Evolutionary conservation across 2,888 invertebrate species (phyloP).

Genomic region (Heliothis peltigera): DNA sequence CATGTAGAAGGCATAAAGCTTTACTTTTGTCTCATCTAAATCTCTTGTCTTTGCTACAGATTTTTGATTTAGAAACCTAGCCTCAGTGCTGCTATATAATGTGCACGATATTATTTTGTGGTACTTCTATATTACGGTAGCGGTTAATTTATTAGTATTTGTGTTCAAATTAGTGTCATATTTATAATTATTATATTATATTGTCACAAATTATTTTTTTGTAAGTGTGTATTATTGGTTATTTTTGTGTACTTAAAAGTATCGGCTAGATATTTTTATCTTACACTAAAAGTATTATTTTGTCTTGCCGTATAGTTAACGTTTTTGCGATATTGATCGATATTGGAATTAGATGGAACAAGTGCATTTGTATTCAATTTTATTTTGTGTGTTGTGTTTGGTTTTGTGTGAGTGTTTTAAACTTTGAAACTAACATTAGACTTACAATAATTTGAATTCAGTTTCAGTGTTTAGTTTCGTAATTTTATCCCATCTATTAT

Average conservation of each 20-base stretch:
- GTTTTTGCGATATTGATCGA: slow-evolving; percentile 49
- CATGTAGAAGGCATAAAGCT: slow-evolving; percentile 26
- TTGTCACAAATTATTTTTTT: slow-evolving; percentile 80
- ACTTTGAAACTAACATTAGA: slow-evolving; percentile 37
- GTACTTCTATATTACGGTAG: slow-evolving; percentile 61
- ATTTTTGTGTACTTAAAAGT: slow-evolving; percentile 67
- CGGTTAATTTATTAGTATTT: slow-evolving; percentile 76
- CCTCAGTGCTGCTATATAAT: slow-evolving; percentile 60
- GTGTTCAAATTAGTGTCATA: slow-evolving; percentile 90
- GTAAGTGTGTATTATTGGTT: slow-evolving; percentile 59
- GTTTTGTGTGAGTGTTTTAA: slow-evolving; percentile 47
- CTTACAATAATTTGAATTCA: slow-evolving; percentile 31
- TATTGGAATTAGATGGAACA: slow-evolving; percentile 53
- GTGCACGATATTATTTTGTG: slow-evolving; percentile 60
- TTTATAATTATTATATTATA: slow-evolving; percentile 76
- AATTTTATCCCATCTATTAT: slow-evolving; percentile 51
- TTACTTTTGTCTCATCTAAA: slow-evolving; percentile 12
- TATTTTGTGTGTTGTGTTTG: slow-evolving; percentile 48
- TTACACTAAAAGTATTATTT: slow-evolving; percentile 75
- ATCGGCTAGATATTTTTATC: slow-evolving; percentile 70
- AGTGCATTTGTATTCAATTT: slow-evolving; percentile 46
- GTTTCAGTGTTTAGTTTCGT: slow-evolving; percentile 38
- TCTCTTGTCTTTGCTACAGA: background rate
- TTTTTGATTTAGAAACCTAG: slow-evolving; percentile 51
- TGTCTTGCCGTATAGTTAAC: slow-evolving; percentile 75